A percentile compares a stretch with the other conserved stretches of the same genome.
Evolutionary conservation across 2,797 vertebrate genomes (phyloP).

Genomic region (Paramormyrops hopkinsi): DNA sequence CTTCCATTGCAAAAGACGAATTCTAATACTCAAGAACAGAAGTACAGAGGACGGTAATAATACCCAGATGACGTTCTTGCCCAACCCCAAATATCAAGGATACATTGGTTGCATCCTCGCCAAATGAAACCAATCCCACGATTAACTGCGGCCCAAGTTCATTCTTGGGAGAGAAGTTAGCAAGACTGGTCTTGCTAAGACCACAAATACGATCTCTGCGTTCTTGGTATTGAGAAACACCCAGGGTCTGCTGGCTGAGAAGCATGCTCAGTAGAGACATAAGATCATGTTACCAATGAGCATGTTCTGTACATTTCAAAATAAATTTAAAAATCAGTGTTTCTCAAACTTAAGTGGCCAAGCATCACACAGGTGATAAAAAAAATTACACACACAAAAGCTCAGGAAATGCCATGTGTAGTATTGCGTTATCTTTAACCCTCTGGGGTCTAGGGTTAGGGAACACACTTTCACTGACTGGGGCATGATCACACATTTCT

Average conservation of each 20-base stretch:
- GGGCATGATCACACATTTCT: no score
- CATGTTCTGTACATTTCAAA: neutral
- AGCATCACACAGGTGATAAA: neutral
- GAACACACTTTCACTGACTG: no score
- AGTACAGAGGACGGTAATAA: neutral
- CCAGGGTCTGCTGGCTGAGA: neutral
- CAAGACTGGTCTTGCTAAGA: neutral
- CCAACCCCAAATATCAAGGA: no score
- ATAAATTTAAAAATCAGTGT: neutral
- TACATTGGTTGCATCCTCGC: neutral
- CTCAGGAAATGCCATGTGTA: neutral
- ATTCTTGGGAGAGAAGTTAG: neutral
- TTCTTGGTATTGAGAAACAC: neutral
- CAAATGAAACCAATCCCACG: neutral
- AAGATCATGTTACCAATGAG: neutral
- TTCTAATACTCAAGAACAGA: neutral
- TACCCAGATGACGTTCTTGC: no score
- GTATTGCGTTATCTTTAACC: no score
- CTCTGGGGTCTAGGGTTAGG: no score
- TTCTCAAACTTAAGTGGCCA: neutral
- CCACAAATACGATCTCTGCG: neutral
- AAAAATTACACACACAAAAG: neutral
- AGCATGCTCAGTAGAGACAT: neutral
- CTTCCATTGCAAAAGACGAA: neutral
- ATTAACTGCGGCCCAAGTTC: neutral